A percentile compares a stretch with the other conserved stretches of the same genome.
Evolutionary conservation across 2,797 vertebrate genomes (phyloP).

Genomic region (Oreortyx pictus): DNA sequence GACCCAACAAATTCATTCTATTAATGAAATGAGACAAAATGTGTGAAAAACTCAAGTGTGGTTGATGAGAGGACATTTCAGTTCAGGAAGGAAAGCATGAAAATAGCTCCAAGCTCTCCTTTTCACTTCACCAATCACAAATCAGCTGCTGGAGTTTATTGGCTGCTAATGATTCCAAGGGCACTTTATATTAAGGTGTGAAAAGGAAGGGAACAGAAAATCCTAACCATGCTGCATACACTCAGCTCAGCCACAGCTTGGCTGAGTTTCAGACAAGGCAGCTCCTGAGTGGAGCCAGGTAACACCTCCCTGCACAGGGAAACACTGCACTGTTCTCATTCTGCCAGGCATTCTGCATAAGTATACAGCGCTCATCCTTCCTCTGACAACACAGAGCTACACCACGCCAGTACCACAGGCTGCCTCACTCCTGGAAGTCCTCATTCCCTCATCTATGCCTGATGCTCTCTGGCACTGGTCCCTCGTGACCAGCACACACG

Average conservation of each 20-base stretch:
- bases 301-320: background rate
- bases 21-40: background rate
- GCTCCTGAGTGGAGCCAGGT: background rate
- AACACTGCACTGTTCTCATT: background rate
- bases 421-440: background rate
- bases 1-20: background rate
- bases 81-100: background rate
- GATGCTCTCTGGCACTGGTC: background rate
- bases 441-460: background rate
- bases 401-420: background rate
- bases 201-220: background rate
- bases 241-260: background rate
- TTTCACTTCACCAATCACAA: background rate
- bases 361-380: background rate
- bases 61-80: background rate
- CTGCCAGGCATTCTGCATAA: fast-evolving
- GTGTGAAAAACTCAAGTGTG: background rate
- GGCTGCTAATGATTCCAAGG: background rate
- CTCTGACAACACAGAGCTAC: background rate
- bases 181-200: background rate
- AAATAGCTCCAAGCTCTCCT: background rate
- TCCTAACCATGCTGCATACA: background rate
- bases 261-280: background rate
- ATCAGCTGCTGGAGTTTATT: background rate
- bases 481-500: background rate